Evolutionary conservation across 2,113 vertebrate genomes (phyloP).

Genomic region (Nibea coibor): DNA sequence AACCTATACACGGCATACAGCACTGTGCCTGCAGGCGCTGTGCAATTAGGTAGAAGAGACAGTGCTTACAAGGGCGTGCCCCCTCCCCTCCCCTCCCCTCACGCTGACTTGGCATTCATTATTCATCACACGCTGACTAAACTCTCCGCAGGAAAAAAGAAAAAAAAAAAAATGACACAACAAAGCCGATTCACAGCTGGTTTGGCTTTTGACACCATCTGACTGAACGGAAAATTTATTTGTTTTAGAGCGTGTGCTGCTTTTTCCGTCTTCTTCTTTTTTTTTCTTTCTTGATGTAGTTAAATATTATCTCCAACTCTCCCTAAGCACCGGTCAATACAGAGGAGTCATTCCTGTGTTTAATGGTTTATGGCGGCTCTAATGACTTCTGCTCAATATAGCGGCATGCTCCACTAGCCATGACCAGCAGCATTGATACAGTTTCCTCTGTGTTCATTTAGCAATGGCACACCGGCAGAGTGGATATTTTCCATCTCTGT

Average conservation of each 20-base stretch:
- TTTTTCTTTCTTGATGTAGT: not conserved
- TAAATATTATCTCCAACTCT: not conserved
- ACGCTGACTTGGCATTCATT: constrained; percentile 63
- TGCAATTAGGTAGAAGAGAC: constrained; percentile 23
- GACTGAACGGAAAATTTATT: not conserved
- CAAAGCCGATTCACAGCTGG: constrained; percentile 33
- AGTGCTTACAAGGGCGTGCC: constrained; percentile 45
- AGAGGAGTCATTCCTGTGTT: constrained; percentile 33
- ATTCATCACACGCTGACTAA: constrained; percentile 66
- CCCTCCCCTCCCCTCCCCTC: constrained; percentile 17
- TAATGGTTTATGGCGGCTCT: constrained; percentile 55
- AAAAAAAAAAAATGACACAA: constrained; percentile 5
- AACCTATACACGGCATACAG: constrained; percentile 1
- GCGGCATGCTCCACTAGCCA: constrained; percentile 23
- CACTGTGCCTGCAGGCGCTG: constrained; percentile 7
- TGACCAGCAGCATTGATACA: constrained; percentile 30
- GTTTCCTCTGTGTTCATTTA: constrained; percentile 10
- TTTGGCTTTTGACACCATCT: constrained; percentile 11
- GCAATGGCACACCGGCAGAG: not conserved
- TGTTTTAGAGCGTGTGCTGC: not conserved
- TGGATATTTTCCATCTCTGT: constrained; percentile 5
- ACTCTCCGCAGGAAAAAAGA: constrained; percentile 1
- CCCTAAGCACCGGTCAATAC: constrained; percentile 19
- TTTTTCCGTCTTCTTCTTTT: not conserved
- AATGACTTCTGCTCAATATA: constrained; percentile 56